Percentiles rank a stretch among this genome's conserved stretches.
These are phyloP conservation scores for Platorchestia sp. DNA, from an alignment of 1,140 invertebrate genomes.

Conservation along the genomic window DNA sequence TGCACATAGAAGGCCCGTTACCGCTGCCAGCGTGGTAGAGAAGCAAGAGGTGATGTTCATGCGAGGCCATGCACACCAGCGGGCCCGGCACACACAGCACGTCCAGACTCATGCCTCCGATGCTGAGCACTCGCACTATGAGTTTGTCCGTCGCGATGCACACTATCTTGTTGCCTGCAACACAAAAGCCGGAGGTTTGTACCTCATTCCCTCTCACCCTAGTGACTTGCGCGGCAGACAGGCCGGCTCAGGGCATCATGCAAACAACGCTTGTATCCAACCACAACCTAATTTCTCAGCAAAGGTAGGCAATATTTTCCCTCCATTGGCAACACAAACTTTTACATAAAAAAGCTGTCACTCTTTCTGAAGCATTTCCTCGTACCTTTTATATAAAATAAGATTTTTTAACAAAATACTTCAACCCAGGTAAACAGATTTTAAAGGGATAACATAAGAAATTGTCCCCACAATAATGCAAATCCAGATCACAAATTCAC, in stretches of 20 bases:
- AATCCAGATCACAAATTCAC: too few species aligned
- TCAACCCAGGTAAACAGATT: too few species aligned
- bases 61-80: slow-evolving; percentile 79
- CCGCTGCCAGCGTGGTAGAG: slow-evolving; percentile 82
- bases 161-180: slow-evolving; percentile 28
- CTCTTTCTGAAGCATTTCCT: too few species aligned
- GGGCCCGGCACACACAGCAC: slow-evolving; percentile 81
- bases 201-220: neutral
- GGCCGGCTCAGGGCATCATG: neutral
- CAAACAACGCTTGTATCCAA: too few species aligned
- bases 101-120: slow-evolving; percentile 88
- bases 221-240: neutral
- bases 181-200: neutral
- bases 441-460: too few species aligned
- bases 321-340: too few species aligned
- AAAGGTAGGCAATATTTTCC: too few species aligned
- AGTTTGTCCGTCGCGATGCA: slow-evolving; percentile 79
- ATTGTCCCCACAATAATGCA: too few species aligned
- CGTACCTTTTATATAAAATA: too few species aligned
- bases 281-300: too few species aligned
- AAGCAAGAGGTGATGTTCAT: slow-evolving; percentile 80
- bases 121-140: slow-evolving; percentile 85
- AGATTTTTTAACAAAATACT: too few species aligned
- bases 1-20: slow-evolving; percentile 64
- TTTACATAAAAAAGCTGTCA: too few species aligned